These are phyloP conservation scores for Neosilurus hyrtlii DNA, from an alignment of 2,797 vertebrate genomes.

Conservation along the genomic window DNA sequence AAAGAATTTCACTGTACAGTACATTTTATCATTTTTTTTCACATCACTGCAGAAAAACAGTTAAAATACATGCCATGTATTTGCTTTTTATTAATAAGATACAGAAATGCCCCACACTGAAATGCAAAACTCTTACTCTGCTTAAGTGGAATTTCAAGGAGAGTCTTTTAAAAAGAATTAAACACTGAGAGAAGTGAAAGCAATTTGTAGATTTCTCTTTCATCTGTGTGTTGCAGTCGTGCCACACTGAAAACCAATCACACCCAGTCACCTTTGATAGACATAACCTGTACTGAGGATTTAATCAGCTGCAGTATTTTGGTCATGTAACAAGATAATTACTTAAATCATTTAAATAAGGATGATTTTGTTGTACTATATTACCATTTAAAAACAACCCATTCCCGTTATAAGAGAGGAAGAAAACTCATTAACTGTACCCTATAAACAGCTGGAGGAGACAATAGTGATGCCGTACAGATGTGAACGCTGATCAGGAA, in stretches of 20 bases:
- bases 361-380: background rate
- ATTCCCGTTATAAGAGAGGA: no score
- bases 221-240: background rate
- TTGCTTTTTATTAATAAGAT: background rate
- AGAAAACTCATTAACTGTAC: constrained; percentile 62
- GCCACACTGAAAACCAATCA: background rate
- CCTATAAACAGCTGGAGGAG: constrained; percentile 86
- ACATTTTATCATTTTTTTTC: no score
- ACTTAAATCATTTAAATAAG: background rate
- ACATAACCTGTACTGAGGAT: background rate
- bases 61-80: background rate
- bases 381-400: background rate
- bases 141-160: background rate
- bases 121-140: background rate
- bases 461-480: constrained; percentile 93
- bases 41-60: background rate
- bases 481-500: constrained; percentile 93
- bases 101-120: background rate
- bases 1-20: no score
- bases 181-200: background rate
- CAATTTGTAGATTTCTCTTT: background rate
- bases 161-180: background rate
- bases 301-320: background rate
- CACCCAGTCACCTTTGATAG: background rate
- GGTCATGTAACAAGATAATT: background rate